These are phyloP conservation scores for Ypsolopha sequella DNA, from an alignment of 2,888 invertebrate genomes.

Conservation along the genomic window DNA sequence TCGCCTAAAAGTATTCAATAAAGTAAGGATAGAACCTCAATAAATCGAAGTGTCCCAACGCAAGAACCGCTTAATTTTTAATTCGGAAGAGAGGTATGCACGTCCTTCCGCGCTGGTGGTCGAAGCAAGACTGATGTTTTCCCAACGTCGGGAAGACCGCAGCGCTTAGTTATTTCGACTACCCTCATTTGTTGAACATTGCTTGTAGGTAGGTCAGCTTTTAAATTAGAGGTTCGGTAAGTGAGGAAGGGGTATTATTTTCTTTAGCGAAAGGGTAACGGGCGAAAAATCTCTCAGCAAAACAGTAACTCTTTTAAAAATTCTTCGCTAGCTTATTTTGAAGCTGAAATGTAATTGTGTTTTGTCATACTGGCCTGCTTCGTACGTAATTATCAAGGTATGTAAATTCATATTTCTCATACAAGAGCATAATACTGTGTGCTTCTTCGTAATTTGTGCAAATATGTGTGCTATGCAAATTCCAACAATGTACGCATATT, in stretches of 20 bases:
- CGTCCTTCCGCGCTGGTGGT: slow-evolving; percentile 40
- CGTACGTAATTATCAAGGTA: background rate
- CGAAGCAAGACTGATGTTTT: slow-evolving; percentile 55
- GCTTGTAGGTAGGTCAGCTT: slow-evolving; percentile 25
- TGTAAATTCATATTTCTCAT: too few relatives aligned
- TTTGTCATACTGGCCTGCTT: background rate
- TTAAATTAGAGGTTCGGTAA: slow-evolving; percentile 41
- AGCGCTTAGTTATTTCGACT: slow-evolving; percentile 55
- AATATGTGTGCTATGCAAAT: slow-evolving; percentile 14
- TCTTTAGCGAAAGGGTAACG: slow-evolving; percentile 4
- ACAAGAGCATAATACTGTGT: background rate
- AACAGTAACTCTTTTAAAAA: too few relatives aligned
- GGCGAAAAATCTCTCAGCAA: too few relatives aligned
- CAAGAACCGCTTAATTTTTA: slow-evolving; percentile 48
- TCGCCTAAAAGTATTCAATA: slow-evolving; percentile 24
- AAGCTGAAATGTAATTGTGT: background rate
- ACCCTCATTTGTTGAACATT: slow-evolving; percentile 54
- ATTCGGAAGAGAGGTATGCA: slow-evolving; percentile 36
- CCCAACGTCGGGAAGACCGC: slow-evolving; percentile 40
- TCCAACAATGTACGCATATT: slow-evolving; percentile 8
- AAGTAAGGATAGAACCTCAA: slow-evolving; percentile 18
- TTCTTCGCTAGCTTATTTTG: too few relatives aligned
- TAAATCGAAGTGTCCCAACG: slow-evolving; percentile 2
- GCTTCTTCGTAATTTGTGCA: slow-evolving; percentile 10
- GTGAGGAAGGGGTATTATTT: slow-evolving; percentile 3